Evolutionary conservation across 2,797 vertebrate genomes (phyloP), one percentile per base, ranked within the genome.

Genomic region (Miichthys miiuy): DNA sequence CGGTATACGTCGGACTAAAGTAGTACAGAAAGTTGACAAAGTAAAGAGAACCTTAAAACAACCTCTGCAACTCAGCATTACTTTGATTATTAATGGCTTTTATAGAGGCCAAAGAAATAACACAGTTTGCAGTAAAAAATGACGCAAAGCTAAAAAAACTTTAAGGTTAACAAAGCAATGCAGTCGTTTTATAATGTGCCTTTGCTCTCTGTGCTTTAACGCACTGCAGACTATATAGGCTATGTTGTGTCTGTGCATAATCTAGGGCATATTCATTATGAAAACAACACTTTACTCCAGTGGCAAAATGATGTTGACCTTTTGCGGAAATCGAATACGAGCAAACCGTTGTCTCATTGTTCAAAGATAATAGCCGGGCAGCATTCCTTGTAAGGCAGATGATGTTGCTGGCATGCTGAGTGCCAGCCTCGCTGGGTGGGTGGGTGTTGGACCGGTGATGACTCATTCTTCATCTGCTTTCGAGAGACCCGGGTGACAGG

Each of bases 241-340:
- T 55, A 0, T 66, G 68, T 55, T 82, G 77, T 79, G 79, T 83
- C 75, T 85, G 81, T 73, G 83, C 66, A 85, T 87, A 87, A 89
- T 89, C 76, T 76, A 5, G 79, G 69, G 79, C 80, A 81, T 64
- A 86, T 87, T 86, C 82, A 88, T 91, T 88, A 89, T 82, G 88
- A 89, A 93, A 91, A 88, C 90, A 91, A 87, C 88, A 84, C 90
- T 93, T 91, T 90, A 91, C 90, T 90, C 84, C 81, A 72, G 76
- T 89, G 85, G 88, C 88, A 88, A 84, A 91, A 91, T 78, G 69
- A 87, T 88, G 88, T 85, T 93, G 91, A 93, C 93, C 93, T 93
- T 38, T 94, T 94, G 73, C 20, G 10, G 34, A 83, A 91, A 87
- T 85, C 82, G 72, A 89, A 84, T 79, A 86, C 85, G 67, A 85